Base-by-base conservation (phyloP, 2,113 vertebrate species). In the Felis chaus region DNA sequence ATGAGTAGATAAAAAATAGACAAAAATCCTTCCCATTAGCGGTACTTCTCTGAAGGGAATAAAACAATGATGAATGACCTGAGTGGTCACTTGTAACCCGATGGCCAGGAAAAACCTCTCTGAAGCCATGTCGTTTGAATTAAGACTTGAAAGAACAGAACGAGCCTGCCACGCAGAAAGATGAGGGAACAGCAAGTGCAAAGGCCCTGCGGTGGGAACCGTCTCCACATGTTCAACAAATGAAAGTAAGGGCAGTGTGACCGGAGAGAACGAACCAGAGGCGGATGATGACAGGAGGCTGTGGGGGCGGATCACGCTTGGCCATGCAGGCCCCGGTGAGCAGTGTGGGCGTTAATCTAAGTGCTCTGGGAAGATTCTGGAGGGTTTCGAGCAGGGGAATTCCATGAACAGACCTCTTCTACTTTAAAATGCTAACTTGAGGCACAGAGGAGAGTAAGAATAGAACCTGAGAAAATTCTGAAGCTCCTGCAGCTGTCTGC, bases 241-340 rank as follows among this genome's bases (percentile, higher is more conserved):
- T 39, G 23, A 55, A 82, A 39, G 23, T 36, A 61, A 16, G 25
- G 31, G 23, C 25, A 39, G 80, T 3, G 14, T 39, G 55, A 12
- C 80, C 27, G 7, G 55, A 61, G n/a, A 57, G 50, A 36, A 25
- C 3, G 14, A 27, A 39, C n/a, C 23, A 39, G 80, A 39, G 4
- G 45, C 45, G 45, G 80, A 27, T 18, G 87, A 7, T 0, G 55
- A 31, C 50, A 7, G 55, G 31, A n/a, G 39, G 31, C 80, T 61
- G 31, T 2, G 18, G 36, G 33, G 45, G 65, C 0, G 1, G 45
- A 7, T 21, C 16, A 21, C 3, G 29, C 16, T 1, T 8, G n/a
- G 68, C 68, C 85, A 39, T 10, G 29, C 19, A 16, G 69, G 68
- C 18, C 8, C 2, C 3, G 7, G 39, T 14, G 23, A 63, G 55